These are phyloP conservation scores for Erythrolamprus reginae DNA, from an alignment of 2,113 vertebrate genomes.

Conservation along the genomic window DNA sequence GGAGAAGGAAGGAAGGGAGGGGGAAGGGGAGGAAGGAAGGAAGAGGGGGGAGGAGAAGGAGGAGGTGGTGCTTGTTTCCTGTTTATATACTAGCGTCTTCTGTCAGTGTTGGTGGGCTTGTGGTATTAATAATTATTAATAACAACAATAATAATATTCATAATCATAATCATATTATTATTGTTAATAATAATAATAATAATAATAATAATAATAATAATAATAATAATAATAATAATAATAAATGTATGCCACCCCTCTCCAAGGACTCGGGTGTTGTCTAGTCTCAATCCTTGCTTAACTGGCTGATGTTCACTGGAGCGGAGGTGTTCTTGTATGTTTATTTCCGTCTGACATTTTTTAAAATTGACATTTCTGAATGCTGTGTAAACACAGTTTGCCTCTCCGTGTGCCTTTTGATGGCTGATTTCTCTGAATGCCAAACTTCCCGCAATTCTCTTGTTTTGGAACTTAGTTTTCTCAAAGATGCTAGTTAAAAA, in stretches of 20 bases:
- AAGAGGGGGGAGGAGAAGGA: too few species aligned
- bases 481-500: too few species aligned
- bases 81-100: background rate
- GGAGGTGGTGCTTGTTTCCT: background rate
- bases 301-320: background rate
- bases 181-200: too few species aligned
- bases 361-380: background rate
- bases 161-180: too few species aligned
- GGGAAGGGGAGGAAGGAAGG: fast-evolving
- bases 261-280: too few species aligned
- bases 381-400: background rate
- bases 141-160: too few species aligned
- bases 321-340: background rate
- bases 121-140: too few species aligned
- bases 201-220: too few species aligned
- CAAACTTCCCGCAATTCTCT: background rate
- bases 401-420: background rate
- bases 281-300: background rate
- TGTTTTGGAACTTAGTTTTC: background rate
- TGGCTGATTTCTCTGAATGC: background rate
- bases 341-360: background rate
- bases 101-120: background rate
- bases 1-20: too few species aligned
- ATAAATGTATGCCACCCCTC: too few species aligned
- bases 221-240: too few species aligned